Evolutionary conservation across 2,888 invertebrate species (phyloP).

Genomic region (Apotomis turbidana): DNA sequence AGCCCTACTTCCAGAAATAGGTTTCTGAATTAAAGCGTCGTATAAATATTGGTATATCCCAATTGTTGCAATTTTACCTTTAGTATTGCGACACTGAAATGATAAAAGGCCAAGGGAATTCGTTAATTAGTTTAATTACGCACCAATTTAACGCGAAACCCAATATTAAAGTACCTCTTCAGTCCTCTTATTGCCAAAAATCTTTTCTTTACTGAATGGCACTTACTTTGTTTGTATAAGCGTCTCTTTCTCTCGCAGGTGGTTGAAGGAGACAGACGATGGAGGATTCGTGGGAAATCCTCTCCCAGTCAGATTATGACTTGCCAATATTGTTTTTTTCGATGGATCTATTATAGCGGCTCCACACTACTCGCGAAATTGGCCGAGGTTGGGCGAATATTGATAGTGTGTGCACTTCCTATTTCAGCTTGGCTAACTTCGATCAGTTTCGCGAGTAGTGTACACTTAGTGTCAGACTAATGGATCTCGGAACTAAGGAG

Average conservation of each 20-base stretch:
- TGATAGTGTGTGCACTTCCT: too few relatives aligned
- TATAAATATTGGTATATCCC: neutral
- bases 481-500: too few relatives aligned
- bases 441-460: too few relatives aligned
- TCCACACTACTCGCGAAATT: too few relatives aligned
- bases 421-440: too few relatives aligned
- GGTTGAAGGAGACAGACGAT: neutral
- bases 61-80: neutral
- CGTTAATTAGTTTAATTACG: conserved; percentile 6
- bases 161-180: neutral
- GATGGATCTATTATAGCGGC: neutral
- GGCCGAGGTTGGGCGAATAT: too few relatives aligned
- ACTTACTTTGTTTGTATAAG: neutral
- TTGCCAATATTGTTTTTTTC: conserved; percentile 13
- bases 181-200: neutral
- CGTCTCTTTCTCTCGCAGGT: conserved; percentile 2
- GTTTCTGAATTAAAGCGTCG: neutral
- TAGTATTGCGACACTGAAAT: neutral
- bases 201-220: neutral
- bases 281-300: conserved; percentile 18
- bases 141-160: neutral
- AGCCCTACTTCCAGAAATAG: too few relatives aligned
- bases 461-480: too few relatives aligned
- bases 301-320: conserved; percentile 11
- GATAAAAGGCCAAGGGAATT: neutral